A percentile compares a stretch with the other conserved stretches of the same genome.
Evolutionary conservation across 2,113 vertebrate genomes (phyloP).

Genomic region (Smithornis capensis): DNA sequence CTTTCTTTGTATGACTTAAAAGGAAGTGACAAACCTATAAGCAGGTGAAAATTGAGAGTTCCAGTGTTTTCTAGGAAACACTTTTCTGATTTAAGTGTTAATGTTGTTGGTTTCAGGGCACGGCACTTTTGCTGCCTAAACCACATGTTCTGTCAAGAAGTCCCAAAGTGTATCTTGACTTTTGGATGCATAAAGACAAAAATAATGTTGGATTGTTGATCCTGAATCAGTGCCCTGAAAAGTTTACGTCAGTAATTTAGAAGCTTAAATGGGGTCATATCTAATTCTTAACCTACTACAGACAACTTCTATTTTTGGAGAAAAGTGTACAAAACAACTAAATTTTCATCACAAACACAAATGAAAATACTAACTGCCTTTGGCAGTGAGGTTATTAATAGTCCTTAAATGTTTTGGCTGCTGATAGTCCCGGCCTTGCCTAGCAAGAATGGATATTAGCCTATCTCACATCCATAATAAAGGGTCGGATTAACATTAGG

Average conservation of each 20-base stretch:
- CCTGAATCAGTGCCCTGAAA: not conserved
- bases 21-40: not conserved
- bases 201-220: not conserved
- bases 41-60: constrained; percentile 3
- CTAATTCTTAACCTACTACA: not conserved
- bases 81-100: not conserved
- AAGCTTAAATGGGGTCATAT: not conserved
- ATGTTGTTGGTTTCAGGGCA: not conserved
- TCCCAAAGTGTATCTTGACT: not conserved
- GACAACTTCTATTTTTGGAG: not conserved
- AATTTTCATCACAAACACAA: not conserved
- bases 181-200: not conserved
- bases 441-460: not conserved
- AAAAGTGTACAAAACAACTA: not conserved
- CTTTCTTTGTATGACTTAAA: not conserved
- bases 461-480: not conserved
- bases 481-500: not conserved
- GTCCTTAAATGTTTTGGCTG: not conserved
- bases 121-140: not conserved
- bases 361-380: not conserved
- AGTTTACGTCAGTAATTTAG: not conserved
- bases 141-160: not conserved
- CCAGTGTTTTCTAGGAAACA: not conserved
- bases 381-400: not conserved
- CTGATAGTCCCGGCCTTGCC: not conserved